These are phyloP conservation scores for Cryptus viduatorius DNA, from an alignment of 2,888 invertebrate species.

Conservation along the genomic window DNA sequence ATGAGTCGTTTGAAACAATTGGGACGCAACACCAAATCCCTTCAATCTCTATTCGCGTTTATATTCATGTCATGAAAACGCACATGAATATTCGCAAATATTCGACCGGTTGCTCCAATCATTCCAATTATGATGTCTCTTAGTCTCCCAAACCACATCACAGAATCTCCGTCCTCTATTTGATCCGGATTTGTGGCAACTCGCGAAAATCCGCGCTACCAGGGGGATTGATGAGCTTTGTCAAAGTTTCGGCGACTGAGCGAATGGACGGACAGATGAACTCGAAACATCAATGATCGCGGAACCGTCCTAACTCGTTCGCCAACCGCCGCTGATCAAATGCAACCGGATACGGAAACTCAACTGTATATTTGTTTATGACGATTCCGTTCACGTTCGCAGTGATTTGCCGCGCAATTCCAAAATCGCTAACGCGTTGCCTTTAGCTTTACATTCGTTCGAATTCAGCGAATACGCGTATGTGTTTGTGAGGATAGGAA, in stretches of 20 bases:
- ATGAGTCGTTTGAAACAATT: neutral
- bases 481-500: too few relatives aligned
- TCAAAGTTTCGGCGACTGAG: slow-evolving; percentile 11
- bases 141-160: neutral
- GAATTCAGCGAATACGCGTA: neutral
- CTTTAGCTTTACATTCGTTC: neutral
- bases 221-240: neutral
- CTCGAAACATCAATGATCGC: slow-evolving; percentile 3
- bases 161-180: neutral
- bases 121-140: slow-evolving; percentile 1
- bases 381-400: neutral
- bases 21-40: neutral
- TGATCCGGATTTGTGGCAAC: neutral
- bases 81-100: neutral
- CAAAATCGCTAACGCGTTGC: neutral
- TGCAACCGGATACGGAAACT: slow-evolving; percentile 2
- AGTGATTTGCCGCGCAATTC: neutral
- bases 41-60: neutral
- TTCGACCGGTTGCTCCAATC: neutral
- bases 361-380: slow-evolving; percentile 6
- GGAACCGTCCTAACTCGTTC: slow-evolving; percentile 9
- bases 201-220: neutral
- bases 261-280: slow-evolving; percentile 3
- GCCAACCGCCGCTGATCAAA: slow-evolving; percentile 4
- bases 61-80: neutral